Conservation (phyloP, 2,113 vertebrate genomes). For the Smithornis capensis region DNA sequence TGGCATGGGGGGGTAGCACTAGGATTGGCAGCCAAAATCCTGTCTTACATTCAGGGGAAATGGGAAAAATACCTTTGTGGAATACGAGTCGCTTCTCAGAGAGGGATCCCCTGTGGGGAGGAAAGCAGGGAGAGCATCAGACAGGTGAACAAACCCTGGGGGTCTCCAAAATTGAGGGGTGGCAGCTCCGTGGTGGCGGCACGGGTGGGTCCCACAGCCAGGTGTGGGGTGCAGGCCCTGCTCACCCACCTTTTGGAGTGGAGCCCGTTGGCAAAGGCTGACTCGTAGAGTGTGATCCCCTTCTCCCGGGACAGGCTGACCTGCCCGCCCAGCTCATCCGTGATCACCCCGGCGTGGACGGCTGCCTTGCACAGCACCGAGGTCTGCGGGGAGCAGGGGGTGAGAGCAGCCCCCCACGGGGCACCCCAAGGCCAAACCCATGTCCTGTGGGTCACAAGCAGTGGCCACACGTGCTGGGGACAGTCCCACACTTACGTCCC, state of each 20-base stretch:
- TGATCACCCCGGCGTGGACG: slow-evolving; percentile 79
- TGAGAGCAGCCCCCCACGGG: neutral
- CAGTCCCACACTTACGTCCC: slow-evolving; percentile 77
- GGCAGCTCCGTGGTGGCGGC: neutral
- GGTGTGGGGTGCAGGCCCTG: neutral
- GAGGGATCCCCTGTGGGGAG: slow-evolving; percentile 78
- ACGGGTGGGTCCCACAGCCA: accelerated
- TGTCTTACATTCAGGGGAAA: neutral
- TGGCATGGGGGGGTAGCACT: neutral
- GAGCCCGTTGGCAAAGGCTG: slow-evolving; percentile 82
- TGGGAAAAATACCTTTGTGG: slow-evolving; percentile 72
- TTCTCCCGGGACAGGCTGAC: slow-evolving; percentile 74
- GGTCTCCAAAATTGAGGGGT: neutral
- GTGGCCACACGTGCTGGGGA: accelerated
- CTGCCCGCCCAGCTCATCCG: slow-evolving; percentile 77
- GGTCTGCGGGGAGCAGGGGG: slow-evolving; percentile 67
- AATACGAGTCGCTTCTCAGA: slow-evolving; percentile 86
- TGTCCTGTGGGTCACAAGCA: neutral
- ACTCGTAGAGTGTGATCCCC: slow-evolving; percentile 83
- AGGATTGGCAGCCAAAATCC: neutral
- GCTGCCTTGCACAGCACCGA: slow-evolving; percentile 87
- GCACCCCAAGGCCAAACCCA: neutral
- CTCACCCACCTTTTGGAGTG: slow-evolving; percentile 79
- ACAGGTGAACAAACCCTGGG: neutral
- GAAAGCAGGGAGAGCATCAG: neutral